A percentile compares a stretch with the other conserved stretches of the same genome.
Conservation (phyloP, 2,113 vertebrate species). For the Terrapene triunguis region DNA sequence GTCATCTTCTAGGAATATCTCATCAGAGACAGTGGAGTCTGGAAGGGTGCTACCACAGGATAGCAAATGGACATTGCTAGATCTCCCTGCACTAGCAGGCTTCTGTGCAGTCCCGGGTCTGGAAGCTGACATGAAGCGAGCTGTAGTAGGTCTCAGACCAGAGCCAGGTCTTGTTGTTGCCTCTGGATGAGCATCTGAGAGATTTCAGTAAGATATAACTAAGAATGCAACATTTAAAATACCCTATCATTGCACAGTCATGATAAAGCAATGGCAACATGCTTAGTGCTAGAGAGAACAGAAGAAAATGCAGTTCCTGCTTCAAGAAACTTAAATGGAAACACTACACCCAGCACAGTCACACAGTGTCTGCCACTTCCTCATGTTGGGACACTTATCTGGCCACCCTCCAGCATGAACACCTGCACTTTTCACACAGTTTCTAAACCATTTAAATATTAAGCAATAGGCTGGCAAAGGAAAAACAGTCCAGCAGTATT, state of each 20-base stretch:
- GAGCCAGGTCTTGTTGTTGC: neutral
- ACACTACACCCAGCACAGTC: neutral
- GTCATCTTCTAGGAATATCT: conserved; percentile 74
- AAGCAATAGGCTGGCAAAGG: neutral
- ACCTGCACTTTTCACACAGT: neutral
- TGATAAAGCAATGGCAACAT: neutral
- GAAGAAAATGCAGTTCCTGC: neutral
- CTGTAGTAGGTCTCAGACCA: neutral
- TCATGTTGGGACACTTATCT: accelerated
- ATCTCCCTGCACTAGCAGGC: neutral
- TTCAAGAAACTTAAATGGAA: neutral
- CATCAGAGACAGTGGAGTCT: conserved; percentile 64
- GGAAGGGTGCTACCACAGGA: conserved; percentile 51
- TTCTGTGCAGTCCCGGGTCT: conserved; percentile 39
- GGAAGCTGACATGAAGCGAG: conserved; percentile 42
- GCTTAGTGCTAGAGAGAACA: neutral
- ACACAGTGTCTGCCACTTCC: neutral
- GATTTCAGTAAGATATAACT: neutral
- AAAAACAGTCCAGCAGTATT: neutral
- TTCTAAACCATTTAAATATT: neutral
- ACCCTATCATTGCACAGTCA: neutral
- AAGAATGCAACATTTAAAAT: neutral
- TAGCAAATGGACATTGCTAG: conserved; percentile 47
- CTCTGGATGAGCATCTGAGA: conserved; percentile 32
- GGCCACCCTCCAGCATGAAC: neutral